Evolutionary conservation across 2,113 vertebrate species (phyloP), one percentile per base, ranked within the genome.

Genomic region (Mus spicilegus): DNA sequence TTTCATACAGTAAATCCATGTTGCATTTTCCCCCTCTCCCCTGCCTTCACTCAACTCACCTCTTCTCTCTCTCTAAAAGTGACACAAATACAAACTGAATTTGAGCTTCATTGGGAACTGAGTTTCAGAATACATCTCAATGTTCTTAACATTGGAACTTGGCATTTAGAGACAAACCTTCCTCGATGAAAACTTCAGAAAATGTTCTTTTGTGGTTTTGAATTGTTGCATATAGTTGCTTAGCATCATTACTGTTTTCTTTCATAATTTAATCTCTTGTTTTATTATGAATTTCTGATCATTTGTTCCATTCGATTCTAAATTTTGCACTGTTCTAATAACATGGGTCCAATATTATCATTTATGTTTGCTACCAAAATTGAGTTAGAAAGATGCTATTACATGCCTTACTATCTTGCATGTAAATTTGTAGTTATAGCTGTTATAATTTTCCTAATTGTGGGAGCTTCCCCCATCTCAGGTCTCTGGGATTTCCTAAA

Each of bases 381-480:
- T 95, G 67, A 90, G 49, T 94, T 91, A 84, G 84, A 96, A 96
- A 75, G 82, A 96, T 95, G 81, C 72, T 96, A 93, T 94, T 95
- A 95, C 42, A 36, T 28, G 70, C 49, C 39, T 94, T 91, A 96
- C 94, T 96, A 94, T 98, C 93, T 96, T 94, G 88, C 94, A 87
- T 91, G 93, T 97, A 96, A 95, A 97, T 95, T 94, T 81, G 87
- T 95, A 87, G 85, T 61, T 82, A 95, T 73, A 98, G 94, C 93
- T 97, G 91, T 91, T 94, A 95, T 89, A 97, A 91, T 95, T 96
- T 96, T 93, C 91, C 13, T 69, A 69, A 69, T 5, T 69, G 0
- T 69, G 67, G 67, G 30, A 69, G 30, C 67, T 4, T 69, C 5
- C 67, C 30, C 67, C 67, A 69, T 69, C 67, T 33, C 67, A 69